Evolutionary conservation across 2,888 invertebrate genomes (phyloP).

Genomic region (Nomada flava): DNA sequence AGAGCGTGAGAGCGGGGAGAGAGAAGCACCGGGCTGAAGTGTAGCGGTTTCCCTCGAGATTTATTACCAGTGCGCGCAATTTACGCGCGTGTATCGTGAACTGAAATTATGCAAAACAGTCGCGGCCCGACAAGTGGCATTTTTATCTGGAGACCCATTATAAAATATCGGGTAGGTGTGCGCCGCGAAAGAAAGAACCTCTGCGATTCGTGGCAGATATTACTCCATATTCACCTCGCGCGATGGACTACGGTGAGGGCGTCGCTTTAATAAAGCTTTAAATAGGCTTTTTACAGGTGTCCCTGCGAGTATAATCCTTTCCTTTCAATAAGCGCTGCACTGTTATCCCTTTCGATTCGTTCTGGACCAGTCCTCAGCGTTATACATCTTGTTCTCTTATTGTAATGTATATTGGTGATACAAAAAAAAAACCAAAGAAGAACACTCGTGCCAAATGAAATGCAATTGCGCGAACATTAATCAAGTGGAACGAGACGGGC

Average conservation of each 20-base stretch:
- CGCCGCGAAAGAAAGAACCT: neutral
- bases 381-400: constrained; percentile 19
- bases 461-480: constrained; percentile 1
- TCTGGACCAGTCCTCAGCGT: neutral
- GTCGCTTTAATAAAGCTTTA: constrained; percentile 41
- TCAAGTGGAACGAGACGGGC: no score
- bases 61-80: constrained; percentile 48
- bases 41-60: constrained; percentile 45
- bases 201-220: constrained; percentile 11
- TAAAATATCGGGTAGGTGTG: constrained; percentile 23
- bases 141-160: constrained; percentile 40
- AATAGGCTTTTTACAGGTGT: constrained; percentile 44
- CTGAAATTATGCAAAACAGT: constrained; percentile 55
- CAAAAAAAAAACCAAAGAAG: constrained; percentile 5
- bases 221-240: constrained; percentile 19
- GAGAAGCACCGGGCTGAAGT: neutral
- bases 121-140: constrained; percentile 28
- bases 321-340: constrained; percentile 7
- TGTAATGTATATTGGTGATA: neutral
- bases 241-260: neutral
- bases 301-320: constrained; percentile 11
- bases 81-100: constrained; percentile 57
- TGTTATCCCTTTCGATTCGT: constrained; percentile 21
- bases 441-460: constrained; percentile 2
- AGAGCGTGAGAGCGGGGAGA: neutral